These are phyloP conservation scores for Spea hammondii DNA, from an alignment of 2,797 vertebrate species.

Conservation along the genomic window DNA sequence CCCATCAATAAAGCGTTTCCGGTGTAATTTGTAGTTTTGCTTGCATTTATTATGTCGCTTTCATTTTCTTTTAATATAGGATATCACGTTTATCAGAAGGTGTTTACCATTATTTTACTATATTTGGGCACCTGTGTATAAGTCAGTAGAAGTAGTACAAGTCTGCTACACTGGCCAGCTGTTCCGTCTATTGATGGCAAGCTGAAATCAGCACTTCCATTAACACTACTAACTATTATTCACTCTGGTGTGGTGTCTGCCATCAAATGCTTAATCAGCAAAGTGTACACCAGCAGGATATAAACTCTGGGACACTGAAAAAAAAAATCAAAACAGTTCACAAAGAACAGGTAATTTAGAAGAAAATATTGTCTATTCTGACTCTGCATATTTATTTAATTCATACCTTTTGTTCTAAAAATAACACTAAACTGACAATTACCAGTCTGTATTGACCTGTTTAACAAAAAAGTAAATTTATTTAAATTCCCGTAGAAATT, in stretches of 20 bases:
- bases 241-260: conserved; percentile 27
- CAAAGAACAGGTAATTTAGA: background rate
- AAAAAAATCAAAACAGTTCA: background rate
- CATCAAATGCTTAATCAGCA: conserved; percentile 26
- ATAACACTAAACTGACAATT: too few relatives aligned
- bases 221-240: conserved; percentile 20
- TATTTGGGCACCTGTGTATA: conserved; percentile 30
- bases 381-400: too few relatives aligned
- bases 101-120: background rate
- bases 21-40: background rate
- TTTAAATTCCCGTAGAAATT: too few relatives aligned
- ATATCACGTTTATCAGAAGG: too few relatives aligned
- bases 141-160: conserved; percentile 22
- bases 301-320: conserved; percentile 1
- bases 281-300: conserved; percentile 20
- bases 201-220: conserved; percentile 38
- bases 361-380: background rate
- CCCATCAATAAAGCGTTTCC: conserved; percentile 30
- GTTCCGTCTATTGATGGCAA: conserved; percentile 29
- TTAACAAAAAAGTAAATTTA: too few relatives aligned
- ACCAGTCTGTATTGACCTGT: too few relatives aligned
- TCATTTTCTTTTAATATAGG: too few relatives aligned
- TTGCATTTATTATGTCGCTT: background rate
- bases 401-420: too few relatives aligned
- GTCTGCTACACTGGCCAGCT: conserved; percentile 37